Conservation (phyloP, 2,888 invertebrate species). For the Heliconius ethilla region DNA sequence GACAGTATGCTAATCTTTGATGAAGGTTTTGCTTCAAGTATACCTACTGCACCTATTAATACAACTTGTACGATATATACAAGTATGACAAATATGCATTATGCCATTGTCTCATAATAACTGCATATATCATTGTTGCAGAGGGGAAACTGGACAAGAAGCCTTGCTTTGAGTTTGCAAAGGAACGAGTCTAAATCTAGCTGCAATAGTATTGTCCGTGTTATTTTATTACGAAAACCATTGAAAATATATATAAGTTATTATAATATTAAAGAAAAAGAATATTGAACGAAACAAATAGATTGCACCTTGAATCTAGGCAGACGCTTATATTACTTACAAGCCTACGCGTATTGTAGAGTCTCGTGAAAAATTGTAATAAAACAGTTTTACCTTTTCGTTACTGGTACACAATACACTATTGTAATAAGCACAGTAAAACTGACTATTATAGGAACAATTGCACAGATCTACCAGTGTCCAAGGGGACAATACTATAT, state of each 20-base stretch:
- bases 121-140: constrained; percentile 39
- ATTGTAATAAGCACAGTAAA: constrained; percentile 5
- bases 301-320: neutral
- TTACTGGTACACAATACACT: constrained; percentile 11
- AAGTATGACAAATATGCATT: constrained; percentile 42
- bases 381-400: neutral
- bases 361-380: neutral
- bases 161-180: constrained; percentile 24
- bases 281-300: neutral
- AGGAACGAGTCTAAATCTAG: neutral
- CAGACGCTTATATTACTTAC: neutral
- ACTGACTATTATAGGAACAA: constrained; percentile 10
- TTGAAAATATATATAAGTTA: too few relatives aligned
- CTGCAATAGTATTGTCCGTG: neutral
- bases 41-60: constrained; percentile 44
- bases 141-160: constrained; percentile 39
- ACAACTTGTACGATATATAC: constrained; percentile 27
- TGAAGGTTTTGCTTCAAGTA: constrained; percentile 45
- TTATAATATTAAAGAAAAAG: neutral
- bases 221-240: neutral
- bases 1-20: constrained; percentile 44
- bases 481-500: constrained; percentile 16
- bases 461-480: constrained; percentile 8
- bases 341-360: neutral
- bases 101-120: constrained; percentile 42